Evolutionary conservation across 2,113 vertebrate genomes (phyloP), one percentile per base, ranked within the genome.

Genomic region (Uria aalge): DNA sequence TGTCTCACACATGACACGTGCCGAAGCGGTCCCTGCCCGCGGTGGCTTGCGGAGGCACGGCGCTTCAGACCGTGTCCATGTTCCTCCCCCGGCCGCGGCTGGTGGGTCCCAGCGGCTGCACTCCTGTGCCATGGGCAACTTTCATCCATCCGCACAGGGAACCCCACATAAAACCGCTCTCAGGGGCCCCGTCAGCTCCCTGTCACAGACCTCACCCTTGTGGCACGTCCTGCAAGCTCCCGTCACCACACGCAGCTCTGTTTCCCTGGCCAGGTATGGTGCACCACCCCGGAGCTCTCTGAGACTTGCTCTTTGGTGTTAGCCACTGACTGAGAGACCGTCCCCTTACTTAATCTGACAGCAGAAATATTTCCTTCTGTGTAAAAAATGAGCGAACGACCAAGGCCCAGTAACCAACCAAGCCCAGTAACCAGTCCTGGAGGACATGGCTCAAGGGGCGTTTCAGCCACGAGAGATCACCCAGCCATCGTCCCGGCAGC

Each of bases 91-190:
- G 4, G 36, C 45, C 3, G 3, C 2, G 4, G 59, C 47, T 15
- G n/a, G 15, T 3, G 36, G 7, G 17, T 52, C 9, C 29, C 47
- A 2, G 17, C 17, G 53, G 36, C 36, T n/a, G 43, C n/a, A 2
- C 27, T 24, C 23, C 67, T 6, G 19, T 12, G 21, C 43, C 41
- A 1, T 3, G 16, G 68, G 26, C 32, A 9, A 2, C 56, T 30
- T 30, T 9, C 15, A 8, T 8, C 2, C 4, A 2, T 5, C 20
- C 6, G 16, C 32, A 12, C 4, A 0, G 38, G 32, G 24, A 30
- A 23, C 47, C 32, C 15, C 2, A 0, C 7, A 3, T 12, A 20
- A 53, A 62, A 30, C 8, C 0, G 1, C 9, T 8, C 26, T 45
- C 11, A 1, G 43, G 27, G 66, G 24, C 30, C 26, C 43, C 6